Conservation (phyloP, 37 sponge, comb jelly and placozoan species). For the Ianthella basta region DNA sequence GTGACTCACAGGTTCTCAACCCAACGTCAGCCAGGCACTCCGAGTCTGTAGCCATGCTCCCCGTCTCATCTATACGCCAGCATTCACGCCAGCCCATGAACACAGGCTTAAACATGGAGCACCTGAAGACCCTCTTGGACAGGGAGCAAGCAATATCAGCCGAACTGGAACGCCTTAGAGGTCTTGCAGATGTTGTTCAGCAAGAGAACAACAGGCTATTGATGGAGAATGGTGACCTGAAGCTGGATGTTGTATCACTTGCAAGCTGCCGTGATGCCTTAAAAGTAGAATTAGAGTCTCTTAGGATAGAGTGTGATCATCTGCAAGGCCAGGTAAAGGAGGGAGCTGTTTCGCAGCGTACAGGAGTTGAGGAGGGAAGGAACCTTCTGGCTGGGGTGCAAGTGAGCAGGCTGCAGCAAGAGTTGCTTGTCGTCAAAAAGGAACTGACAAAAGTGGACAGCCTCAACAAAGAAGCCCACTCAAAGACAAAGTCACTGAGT, state of each 20-base stretch:
- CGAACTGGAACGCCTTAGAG: conserved; percentile 12
- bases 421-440: not conserved
- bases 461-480: not conserved
- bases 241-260: conserved; percentile 8
- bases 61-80: not conserved
- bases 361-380: not conserved
- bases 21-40: not conserved
- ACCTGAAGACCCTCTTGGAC: conserved; percentile 7
- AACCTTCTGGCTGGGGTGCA: not conserved
- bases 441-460: conserved; percentile 21
- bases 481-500: not conserved
- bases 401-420: not conserved
- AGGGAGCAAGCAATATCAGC: not conserved
- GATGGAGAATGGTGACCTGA: conserved; percentile 20
- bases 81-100: not conserved
- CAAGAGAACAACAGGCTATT: not conserved
- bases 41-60: not conserved
- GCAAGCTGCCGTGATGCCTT: not conserved
- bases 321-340: conserved; percentile 25
- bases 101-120: not conserved
- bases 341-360: not conserved
- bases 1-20: not conserved
- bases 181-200: not conserved
- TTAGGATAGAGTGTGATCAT: not conserved
- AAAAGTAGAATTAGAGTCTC: not conserved